A percentile compares a stretch with the other conserved stretches of the same genome.
Conservation (phyloP, 2,888 invertebrate species). For the Tachina lurida region DNA sequence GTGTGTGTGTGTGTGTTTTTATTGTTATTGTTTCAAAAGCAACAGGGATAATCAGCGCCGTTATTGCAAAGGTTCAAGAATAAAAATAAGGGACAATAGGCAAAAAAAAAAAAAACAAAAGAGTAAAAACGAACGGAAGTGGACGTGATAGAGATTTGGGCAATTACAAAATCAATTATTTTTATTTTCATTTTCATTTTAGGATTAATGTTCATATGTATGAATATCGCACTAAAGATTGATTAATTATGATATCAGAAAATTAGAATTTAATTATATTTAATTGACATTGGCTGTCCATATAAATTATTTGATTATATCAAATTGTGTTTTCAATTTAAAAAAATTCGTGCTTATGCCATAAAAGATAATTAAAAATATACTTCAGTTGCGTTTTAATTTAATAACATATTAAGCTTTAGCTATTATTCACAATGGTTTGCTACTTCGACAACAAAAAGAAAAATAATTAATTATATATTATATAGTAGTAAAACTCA, state of each 20-base stretch:
- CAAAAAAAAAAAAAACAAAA: background rate
- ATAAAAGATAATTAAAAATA: no score
- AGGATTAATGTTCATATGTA: slow-evolving; percentile 7
- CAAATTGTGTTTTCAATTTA: no score
- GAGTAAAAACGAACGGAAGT: slow-evolving; percentile 1
- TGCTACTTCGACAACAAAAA: no score
- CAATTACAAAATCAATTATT: slow-evolving; percentile 61
- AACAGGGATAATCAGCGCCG: slow-evolving; percentile 14
- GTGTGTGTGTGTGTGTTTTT: background rate
- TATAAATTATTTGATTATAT: slow-evolving; percentile 8
- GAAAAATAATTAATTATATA: no score
- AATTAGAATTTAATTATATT: slow-evolving; percentile 34
- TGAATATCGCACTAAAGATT: slow-evolving; percentile 4
- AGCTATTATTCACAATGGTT: no score
- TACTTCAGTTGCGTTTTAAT: no score
- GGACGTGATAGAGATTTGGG: slow-evolving; percentile 26
- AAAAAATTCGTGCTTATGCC: no score
- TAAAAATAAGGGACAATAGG: background rate
- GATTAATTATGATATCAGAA: slow-evolving; percentile 43
- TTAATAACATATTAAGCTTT: no score
- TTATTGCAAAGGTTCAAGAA: slow-evolving; percentile 53
- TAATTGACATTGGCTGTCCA: slow-evolving; percentile 6
- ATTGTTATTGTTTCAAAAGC: slow-evolving; percentile 20
- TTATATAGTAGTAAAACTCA: no score
- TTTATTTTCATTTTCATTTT: slow-evolving; percentile 21